Percentiles rank a stretch among this genome's conserved stretches.
Conservation (phyloP, 2,797 vertebrate species). For the Lagodon rhomboides region DNA sequence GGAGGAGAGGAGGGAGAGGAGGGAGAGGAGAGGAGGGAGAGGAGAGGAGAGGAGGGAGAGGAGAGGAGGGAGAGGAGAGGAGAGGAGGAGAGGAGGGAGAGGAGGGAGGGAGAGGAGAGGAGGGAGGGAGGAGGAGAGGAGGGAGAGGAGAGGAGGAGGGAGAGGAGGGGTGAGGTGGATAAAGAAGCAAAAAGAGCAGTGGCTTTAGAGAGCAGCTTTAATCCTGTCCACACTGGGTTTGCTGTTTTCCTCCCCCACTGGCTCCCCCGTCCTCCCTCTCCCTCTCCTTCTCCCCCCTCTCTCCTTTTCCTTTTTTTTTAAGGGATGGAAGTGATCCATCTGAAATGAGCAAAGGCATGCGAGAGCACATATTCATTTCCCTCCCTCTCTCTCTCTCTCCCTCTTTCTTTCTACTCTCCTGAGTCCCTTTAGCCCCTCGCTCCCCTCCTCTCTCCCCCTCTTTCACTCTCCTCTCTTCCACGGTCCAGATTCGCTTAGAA, state of each 20-base stretch:
- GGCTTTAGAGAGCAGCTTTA: conserved; percentile 38
- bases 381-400: not conserved
- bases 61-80: conserved; percentile 20
- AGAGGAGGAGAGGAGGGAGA: conserved; percentile 4
- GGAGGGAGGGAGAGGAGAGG: not conserved
- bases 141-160: not conserved
- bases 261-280: not conserved
- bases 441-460: not conserved
- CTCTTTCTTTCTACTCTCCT: conserved; percentile 29
- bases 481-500: conserved; percentile 67
- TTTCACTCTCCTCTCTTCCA: conserved; percentile 39
- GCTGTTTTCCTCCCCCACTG: conserved; percentile 20
- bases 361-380: conserved; percentile 32
- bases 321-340: conserved; percentile 57
- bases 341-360: conserved; percentile 52
- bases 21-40: conserved; percentile 11
- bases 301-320: not conserved
- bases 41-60: not conserved
- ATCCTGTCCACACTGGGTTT: conserved; percentile 47
- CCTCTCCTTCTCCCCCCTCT: not conserved
- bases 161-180: conserved; percentile 1
- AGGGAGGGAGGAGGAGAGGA: conserved; percentile 9
- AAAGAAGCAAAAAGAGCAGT: conserved; percentile 36
- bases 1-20: not conserved
- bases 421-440: conserved; percentile 35